phyloP scores from a whole-genome alignment of 2,797 vertebrate species.

The Lindbergichthys nudifrons region DNA sequence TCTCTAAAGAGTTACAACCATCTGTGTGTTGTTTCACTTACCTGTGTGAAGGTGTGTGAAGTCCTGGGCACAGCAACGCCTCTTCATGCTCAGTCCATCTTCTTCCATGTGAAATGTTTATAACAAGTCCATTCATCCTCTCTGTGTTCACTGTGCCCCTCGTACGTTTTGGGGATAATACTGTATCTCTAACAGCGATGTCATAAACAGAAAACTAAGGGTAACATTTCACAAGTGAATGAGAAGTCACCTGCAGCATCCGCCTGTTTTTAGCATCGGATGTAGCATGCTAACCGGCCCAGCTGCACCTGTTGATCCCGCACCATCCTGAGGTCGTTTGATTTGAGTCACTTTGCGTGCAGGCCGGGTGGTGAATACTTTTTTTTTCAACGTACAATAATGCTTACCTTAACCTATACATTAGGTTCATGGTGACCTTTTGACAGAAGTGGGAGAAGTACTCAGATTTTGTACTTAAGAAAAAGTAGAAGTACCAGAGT shows the following conservation, averaged over 20 bases:
- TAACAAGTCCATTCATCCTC: not conserved
- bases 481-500: no score
- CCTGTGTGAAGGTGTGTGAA: not conserved
- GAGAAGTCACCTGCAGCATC: no score
- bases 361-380: not conserved
- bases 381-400: not conserved
- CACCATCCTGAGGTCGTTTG: not conserved
- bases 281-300: not conserved
- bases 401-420: not conserved
- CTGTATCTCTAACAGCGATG: not conserved
- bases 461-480: no score
- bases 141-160: not conserved
- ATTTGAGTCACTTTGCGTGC: not conserved
- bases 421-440: no score
- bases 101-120: not conserved
- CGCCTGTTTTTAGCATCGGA: not conserved
- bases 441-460: no score
- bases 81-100: not conserved
- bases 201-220: not conserved
- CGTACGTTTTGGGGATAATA: no score
- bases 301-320: not conserved
- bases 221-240: not conserved
- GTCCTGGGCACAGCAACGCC: no score
- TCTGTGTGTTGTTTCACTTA: slow-evolving; percentile 1
- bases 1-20: not conserved